These are phyloP conservation scores for Pluvialis apricaria DNA, from an alignment of 2,113 vertebrate genomes.

Conservation along the genomic window DNA sequence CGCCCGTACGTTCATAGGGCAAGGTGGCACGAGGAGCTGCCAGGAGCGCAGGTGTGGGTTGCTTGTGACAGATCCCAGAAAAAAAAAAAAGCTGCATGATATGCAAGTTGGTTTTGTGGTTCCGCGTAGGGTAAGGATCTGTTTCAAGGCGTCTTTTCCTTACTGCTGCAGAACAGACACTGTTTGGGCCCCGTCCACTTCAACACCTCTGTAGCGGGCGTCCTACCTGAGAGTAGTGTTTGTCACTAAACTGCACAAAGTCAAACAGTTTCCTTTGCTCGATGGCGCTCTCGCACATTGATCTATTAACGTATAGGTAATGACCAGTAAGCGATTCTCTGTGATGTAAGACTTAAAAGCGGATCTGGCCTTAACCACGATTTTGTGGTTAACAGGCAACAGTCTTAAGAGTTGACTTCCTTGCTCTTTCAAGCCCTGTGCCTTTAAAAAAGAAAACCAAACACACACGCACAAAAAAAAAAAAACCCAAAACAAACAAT, in stretches of 20 bases:
- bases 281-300: not conserved
- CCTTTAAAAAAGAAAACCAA: conserved; percentile 15
- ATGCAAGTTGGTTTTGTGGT: not conserved
- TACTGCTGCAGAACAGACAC: not conserved
- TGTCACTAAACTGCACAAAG: not conserved
- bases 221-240: not conserved
- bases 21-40: not conserved
- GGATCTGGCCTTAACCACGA: not conserved
- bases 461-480: not conserved
- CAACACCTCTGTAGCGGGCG: not conserved
- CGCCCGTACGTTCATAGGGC: not conserved
- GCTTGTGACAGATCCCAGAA: not conserved
- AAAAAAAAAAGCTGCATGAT: accelerated
- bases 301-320: not conserved
- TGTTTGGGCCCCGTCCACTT: not conserved
- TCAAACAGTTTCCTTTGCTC: not conserved
- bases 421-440: not conserved
- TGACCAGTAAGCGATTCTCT: not conserved
- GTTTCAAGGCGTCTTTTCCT: not conserved
- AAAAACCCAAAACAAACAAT: not conserved
- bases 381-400: not conserved
- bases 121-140: not conserved
- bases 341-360: not conserved
- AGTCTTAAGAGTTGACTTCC: not conserved
- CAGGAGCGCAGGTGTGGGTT: not conserved